Conservation (phyloP, 2,888 invertebrate genomes). For the Platycheirus rosarum region DNA sequence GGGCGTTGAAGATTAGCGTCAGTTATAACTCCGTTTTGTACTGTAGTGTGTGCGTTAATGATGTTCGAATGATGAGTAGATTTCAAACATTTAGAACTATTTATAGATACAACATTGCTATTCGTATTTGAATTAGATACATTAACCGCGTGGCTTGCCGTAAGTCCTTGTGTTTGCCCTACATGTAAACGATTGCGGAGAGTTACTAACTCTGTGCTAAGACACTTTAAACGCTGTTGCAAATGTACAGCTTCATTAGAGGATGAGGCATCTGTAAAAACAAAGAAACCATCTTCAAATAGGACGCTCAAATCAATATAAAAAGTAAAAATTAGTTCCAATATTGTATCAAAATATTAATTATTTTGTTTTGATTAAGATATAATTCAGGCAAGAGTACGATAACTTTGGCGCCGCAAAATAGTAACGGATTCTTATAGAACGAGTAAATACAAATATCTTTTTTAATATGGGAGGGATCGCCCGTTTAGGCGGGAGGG, state of each 20-base stretch:
- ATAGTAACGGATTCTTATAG: too few species aligned
- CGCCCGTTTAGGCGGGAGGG: too few species aligned
- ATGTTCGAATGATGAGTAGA: constrained; percentile 54
- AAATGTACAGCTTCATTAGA: constrained; percentile 97
- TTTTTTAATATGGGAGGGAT: too few species aligned
- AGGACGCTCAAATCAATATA: too few species aligned
- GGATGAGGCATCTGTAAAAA: constrained; percentile 92
- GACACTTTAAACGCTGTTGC: constrained; percentile 94
- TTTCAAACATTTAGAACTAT: constrained; percentile 64
- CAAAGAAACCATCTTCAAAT: too few species aligned
- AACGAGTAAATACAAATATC: too few species aligned
- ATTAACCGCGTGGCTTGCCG: constrained; percentile 78
- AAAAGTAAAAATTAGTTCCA: too few species aligned
- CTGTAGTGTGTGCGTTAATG: constrained; percentile 62
- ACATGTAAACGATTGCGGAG: constrained; percentile 94
- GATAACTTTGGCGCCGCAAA: too few species aligned
- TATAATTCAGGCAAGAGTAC: too few species aligned
- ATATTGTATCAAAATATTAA: too few species aligned
- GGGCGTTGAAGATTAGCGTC: constrained; percentile 58
- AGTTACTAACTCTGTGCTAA: constrained; percentile 95
- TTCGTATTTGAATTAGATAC: constrained; percentile 79
- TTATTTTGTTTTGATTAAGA: too few species aligned
- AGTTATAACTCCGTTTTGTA: constrained; percentile 64
- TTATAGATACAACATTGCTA: constrained; percentile 53
- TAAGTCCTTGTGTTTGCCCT: constrained; percentile 83